Percentiles rank a stretch among this genome's conserved stretches.
These are phyloP conservation scores for Trachelipus rathkii DNA, from an alignment of 1,140 invertebrate genomes.

Conservation along the genomic window DNA sequence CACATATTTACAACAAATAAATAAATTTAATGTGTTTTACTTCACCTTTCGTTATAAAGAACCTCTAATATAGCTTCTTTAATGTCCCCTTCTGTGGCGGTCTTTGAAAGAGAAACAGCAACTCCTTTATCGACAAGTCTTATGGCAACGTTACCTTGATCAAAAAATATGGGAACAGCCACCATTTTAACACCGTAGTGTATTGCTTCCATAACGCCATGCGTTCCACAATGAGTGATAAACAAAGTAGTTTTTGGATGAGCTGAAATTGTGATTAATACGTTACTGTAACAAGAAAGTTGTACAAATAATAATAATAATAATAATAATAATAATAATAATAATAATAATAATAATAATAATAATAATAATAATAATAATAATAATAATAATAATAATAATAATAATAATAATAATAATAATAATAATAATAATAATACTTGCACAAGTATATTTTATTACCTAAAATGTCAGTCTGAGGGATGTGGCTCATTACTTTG, in stretches of 20 bases:
- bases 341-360: too few species aligned
- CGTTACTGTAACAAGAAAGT: too few species aligned
- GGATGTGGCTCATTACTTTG: background rate
- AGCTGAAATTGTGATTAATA: background rate
- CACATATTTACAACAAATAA: too few species aligned
- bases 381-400: too few species aligned
- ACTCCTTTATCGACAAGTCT: background rate
- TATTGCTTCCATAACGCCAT: background rate
- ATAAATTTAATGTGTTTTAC: too few species aligned
- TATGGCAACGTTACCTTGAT: background rate
- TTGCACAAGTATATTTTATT: background rate
- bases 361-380: too few species aligned
- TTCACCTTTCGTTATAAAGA: background rate
- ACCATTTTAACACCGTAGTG: background rate
- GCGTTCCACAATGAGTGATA: background rate
- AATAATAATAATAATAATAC: too few species aligned
- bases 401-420: too few species aligned
- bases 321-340: too few species aligned
- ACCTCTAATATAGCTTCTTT: background rate
- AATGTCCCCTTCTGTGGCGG: background rate
- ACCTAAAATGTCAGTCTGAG: slow-evolving; percentile 4
- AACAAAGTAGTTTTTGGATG: background rate
- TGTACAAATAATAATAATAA: too few species aligned
- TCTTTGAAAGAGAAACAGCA: background rate
- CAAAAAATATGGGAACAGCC: background rate